phyloP scores from a whole-genome alignment of 2,113 vertebrate genomes.

The Spea multiplicata region DNA sequence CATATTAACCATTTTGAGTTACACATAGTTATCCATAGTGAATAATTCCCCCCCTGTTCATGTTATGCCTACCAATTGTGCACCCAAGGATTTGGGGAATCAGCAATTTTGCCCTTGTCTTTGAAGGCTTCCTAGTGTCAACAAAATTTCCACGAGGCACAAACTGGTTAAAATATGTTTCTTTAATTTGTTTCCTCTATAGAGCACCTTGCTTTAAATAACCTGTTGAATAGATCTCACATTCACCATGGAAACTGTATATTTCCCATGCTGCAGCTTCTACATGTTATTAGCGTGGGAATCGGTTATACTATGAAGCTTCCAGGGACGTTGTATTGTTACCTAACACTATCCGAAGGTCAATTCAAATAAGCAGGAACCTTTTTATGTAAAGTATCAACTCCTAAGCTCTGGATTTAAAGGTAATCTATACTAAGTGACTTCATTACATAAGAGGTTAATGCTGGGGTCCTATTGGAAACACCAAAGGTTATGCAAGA shows the following conservation, averaged over 20 bases:
- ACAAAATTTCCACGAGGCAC: too few species aligned
- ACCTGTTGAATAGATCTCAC: slow-evolving; percentile 1
- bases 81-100: too few species aligned
- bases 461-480: slow-evolving; percentile 28
- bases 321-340: slow-evolving; percentile 3
- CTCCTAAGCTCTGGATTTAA: slow-evolving; percentile 1
- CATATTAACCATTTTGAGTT: too few species aligned
- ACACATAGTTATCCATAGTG: too few species aligned
- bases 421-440: neutral
- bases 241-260: slow-evolving; percentile 21
- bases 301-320: neutral
- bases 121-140: too few species aligned
- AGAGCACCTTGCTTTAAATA: neutral
- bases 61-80: too few species aligned
- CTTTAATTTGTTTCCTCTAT: neutral
- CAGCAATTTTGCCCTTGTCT: too few species aligned
- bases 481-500: slow-evolving; percentile 28
- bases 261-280: slow-evolving; percentile 2
- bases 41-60: too few species aligned
- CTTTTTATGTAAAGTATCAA: neutral
- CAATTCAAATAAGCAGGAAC: neutral
- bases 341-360: slow-evolving; percentile 12
- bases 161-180: too few species aligned
- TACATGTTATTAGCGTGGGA: slow-evolving; percentile 3
- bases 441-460: slow-evolving; percentile 7